phyloP scores from a whole-genome alignment of 1,140 invertebrate genomes.

The Nephotettix cincticeps region DNA sequence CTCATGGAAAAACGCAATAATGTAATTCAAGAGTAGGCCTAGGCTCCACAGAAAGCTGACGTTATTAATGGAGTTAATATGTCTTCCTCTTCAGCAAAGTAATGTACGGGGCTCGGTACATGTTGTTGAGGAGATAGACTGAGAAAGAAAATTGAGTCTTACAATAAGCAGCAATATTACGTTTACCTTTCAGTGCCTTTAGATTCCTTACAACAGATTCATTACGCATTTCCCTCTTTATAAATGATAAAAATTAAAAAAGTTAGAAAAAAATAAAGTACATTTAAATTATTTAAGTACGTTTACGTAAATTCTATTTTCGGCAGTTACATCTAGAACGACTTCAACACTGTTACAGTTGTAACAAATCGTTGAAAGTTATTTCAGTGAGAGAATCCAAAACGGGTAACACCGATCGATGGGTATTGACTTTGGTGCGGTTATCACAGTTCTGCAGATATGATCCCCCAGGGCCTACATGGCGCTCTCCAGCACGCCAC shows the following conservation, averaged over 20 bases:
- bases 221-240: too few species aligned
- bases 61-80: too few species aligned
- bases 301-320: too few species aligned
- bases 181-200: too few species aligned
- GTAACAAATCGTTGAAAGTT: background rate
- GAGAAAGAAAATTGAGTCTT: too few species aligned
- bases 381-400: background rate
- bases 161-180: too few species aligned
- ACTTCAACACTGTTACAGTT: background rate
- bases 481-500: conserved; percentile 14
- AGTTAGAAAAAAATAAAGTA: background rate
- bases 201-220: too few species aligned
- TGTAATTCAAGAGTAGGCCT: too few species aligned
- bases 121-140: background rate
- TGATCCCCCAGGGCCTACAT: background rate
- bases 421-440: background rate
- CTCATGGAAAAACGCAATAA: too few species aligned
- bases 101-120: background rate
- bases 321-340: too few species aligned
- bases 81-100: conserved; percentile 1
- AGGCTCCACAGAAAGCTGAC: too few species aligned
- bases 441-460: background rate
- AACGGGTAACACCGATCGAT: background rate
- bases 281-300: background rate
- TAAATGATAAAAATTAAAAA: too few species aligned